Evolutionary conservation across 2,113 vertebrate genomes (phyloP).

Genomic region (Sula dactylatra): DNA sequence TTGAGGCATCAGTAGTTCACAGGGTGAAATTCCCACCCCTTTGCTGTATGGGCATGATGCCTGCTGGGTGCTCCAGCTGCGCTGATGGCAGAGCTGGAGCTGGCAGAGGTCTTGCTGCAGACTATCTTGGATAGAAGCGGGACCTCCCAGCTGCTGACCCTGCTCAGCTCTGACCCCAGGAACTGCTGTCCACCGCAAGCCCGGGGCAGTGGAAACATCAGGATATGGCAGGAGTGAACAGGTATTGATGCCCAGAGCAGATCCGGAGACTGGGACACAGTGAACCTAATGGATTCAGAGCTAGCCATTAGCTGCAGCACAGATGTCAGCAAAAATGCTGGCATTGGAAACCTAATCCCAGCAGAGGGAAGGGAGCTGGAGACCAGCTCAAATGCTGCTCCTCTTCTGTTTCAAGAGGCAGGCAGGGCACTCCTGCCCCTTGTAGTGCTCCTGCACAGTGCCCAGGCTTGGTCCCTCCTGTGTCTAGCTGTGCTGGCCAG

Average conservation of each 20-base stretch:
- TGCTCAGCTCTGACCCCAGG: neutral
- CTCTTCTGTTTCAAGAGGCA: neutral
- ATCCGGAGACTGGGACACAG: neutral
- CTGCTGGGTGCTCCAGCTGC: neutral
- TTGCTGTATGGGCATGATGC: neutral
- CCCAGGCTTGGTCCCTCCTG: neutral
- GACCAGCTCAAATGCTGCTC: neutral
- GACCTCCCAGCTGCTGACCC: neutral
- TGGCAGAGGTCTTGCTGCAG: neutral
- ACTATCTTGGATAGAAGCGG: neutral
- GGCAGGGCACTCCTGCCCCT: neutral
- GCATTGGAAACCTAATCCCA: neutral
- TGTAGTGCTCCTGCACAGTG: neutral
- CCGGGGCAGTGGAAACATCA: neutral
- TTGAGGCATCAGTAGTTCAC: neutral
- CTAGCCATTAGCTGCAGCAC: constrained; percentile 30
- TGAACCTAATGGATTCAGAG: constrained; percentile 18
- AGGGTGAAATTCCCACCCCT: neutral
- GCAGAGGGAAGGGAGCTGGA: neutral
- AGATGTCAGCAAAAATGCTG: constrained; percentile 34
- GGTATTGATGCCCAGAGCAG: neutral
- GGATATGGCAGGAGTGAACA: neutral
- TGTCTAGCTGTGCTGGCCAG: neutral
- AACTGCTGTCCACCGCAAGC: neutral
- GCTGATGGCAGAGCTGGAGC: neutral